Evolutionary conservation across 2,797 vertebrate species (phyloP).

Genomic region (Enteromius radiatus): DNA sequence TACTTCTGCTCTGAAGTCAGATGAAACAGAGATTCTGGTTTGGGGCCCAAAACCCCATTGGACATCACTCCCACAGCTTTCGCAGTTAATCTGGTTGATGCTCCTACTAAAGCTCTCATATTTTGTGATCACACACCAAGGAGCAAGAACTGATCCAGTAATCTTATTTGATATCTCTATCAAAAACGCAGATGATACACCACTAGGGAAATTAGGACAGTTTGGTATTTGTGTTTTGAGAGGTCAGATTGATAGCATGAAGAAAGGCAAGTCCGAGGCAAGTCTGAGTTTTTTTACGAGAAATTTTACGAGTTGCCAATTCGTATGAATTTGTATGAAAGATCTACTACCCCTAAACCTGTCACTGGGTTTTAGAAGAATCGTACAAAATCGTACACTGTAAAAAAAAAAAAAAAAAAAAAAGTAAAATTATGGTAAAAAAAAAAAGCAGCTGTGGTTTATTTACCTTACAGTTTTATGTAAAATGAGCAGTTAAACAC

Average conservation of each 20-base stretch:
- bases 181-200: slow-evolving; percentile 22
- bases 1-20: slow-evolving; percentile 50
- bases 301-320: too few species aligned
- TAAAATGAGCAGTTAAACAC: too few species aligned
- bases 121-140: slow-evolving; percentile 55
- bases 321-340: too few species aligned
- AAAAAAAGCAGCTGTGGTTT: too few species aligned
- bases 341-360: too few species aligned
- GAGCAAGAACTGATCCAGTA: slow-evolving; percentile 45
- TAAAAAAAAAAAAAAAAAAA: too few species aligned
- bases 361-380: too few species aligned
- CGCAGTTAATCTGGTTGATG: slow-evolving; percentile 66
- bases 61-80: slow-evolving; percentile 54
- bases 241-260: not conserved
- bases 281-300: too few species aligned
- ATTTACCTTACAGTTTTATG: too few species aligned
- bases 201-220: slow-evolving; percentile 32
- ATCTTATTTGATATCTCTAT: slow-evolving; percentile 51
- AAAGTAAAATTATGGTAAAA: too few species aligned
- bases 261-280: too few species aligned
- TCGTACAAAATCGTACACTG: too few species aligned
- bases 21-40: slow-evolving; percentile 58
- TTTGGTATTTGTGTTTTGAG: slow-evolving; percentile 32
- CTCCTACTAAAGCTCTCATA: slow-evolving; percentile 50
- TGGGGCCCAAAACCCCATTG: slow-evolving; percentile 43